Evolutionary conservation across 1,140 invertebrate species (phyloP).

Genomic region (Holcopasites calliopsidis): DNA sequence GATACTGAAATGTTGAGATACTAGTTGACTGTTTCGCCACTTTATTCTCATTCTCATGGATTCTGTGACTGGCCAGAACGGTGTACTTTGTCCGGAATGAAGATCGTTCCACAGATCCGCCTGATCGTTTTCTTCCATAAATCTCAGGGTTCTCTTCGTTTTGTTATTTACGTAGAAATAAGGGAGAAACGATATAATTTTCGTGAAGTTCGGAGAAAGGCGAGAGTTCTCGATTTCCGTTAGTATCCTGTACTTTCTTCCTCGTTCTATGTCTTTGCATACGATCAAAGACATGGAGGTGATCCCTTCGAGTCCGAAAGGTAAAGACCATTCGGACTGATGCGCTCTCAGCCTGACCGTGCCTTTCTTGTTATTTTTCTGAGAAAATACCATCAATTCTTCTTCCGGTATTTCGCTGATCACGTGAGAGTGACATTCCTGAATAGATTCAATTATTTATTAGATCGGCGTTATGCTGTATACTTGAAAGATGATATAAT

Average conservation of each 20-base stretch:
- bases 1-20: conserved; percentile 89
- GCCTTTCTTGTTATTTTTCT: conserved; percentile 84
- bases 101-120: conserved; percentile 92
- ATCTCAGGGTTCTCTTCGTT: conserved; percentile 85
- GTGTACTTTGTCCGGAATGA: conserved; percentile 83
- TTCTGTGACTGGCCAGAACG: conserved; percentile 91
- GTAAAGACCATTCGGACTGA: conserved; percentile 87
- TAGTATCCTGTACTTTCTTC: conserved; percentile 83
- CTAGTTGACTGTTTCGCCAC: conserved; percentile 87
- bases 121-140: conserved; percentile 92
- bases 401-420: conserved; percentile 84
- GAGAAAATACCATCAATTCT: conserved; percentile 86
- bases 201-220: conserved; percentile 87
- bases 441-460: conserved; percentile 49
- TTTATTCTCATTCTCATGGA: conserved; percentile 90
- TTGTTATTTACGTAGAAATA: conserved; percentile 92
- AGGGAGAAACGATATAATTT: conserved; percentile 91
- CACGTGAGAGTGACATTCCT: conserved; percentile 84
- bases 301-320: conserved; percentile 86
- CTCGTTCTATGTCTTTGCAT: conserved; percentile 85
- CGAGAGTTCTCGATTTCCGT: conserved; percentile 83
- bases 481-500: conserved; percentile 14
- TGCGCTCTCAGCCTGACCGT: conserved; percentile 84
- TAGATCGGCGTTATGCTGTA: background rate
- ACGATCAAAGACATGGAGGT: conserved; percentile 87